A percentile compares a stretch with the other conserved stretches of the same genome.
Conservation (phyloP, 2,797 vertebrate genomes). For the Delichon dasypus region DNA sequence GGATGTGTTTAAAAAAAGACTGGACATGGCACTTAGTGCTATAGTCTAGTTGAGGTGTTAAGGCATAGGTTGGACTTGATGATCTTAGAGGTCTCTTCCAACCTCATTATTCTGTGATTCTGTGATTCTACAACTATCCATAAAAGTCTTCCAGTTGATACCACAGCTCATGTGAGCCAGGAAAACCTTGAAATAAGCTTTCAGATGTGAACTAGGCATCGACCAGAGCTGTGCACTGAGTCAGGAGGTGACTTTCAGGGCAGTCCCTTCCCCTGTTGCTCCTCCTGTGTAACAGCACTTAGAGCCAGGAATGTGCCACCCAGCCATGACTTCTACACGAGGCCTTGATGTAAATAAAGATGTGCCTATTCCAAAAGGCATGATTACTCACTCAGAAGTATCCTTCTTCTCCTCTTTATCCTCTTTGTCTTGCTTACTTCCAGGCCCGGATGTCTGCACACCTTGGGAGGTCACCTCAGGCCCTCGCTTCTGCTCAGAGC, state of each 20-base stretch:
- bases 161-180: not conserved
- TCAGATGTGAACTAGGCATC: not conserved
- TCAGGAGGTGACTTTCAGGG: not conserved
- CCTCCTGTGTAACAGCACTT: not conserved
- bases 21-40: no score
- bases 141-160: not conserved
- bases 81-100: no score
- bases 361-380: not conserved
- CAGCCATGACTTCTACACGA: not conserved
- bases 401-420: conserved; percentile 96
- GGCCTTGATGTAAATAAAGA: not conserved
- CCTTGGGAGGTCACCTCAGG: conserved; percentile 96
- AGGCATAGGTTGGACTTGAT: no score
- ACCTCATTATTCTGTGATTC: no score
- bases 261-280: not conserved
- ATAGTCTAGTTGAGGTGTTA: no score
- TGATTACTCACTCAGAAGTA: conserved; percentile 89
- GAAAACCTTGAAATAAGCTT: not conserved
- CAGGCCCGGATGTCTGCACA: conserved; percentile 90
- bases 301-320: not conserved
- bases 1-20: no score
- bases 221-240: not conserved
- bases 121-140: not conserved
- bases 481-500: conserved; percentile 87
- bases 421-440: conserved; percentile 87